Conservation (phyloP, 2,888 invertebrate species). For the Xylota segnis region DNA sequence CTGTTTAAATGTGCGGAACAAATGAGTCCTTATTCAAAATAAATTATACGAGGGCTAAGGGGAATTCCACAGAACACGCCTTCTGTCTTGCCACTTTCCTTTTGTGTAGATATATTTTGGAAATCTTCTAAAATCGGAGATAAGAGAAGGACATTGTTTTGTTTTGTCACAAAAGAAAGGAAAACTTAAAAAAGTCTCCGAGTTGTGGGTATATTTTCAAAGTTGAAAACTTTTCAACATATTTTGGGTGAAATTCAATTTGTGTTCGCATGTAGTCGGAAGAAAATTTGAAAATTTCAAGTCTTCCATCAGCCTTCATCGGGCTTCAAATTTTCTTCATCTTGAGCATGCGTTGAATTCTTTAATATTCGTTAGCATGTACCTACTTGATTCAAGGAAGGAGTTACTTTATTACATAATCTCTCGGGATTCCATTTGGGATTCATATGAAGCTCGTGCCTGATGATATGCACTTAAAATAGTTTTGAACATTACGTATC, state of each 20-base stretch:
- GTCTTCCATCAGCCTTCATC: background rate
- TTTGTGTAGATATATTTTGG: background rate
- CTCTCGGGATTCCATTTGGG: no score
- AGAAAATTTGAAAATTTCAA: background rate
- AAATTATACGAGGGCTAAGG: background rate
- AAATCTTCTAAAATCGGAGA: background rate
- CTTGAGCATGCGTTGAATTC: background rate
- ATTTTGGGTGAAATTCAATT: background rate
- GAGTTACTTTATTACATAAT: no score
- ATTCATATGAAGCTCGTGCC: no score
- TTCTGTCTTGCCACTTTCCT: background rate
- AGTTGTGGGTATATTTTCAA: background rate
- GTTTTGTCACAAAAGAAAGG: background rate
- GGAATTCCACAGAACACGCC: constrained; percentile 3
- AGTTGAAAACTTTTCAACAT: background rate
- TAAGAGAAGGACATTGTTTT: background rate
- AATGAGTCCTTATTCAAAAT: background rate
- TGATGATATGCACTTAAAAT: no score
- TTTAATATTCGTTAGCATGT: no score
- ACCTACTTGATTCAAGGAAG: no score
- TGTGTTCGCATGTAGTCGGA: background rate
- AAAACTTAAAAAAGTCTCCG: background rate
- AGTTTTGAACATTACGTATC: no score
- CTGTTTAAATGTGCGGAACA: background rate
- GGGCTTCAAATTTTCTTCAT: background rate